phyloP scores from a whole-genome alignment of 2,113 vertebrate species.

The Calidris pygmaea region DNA sequence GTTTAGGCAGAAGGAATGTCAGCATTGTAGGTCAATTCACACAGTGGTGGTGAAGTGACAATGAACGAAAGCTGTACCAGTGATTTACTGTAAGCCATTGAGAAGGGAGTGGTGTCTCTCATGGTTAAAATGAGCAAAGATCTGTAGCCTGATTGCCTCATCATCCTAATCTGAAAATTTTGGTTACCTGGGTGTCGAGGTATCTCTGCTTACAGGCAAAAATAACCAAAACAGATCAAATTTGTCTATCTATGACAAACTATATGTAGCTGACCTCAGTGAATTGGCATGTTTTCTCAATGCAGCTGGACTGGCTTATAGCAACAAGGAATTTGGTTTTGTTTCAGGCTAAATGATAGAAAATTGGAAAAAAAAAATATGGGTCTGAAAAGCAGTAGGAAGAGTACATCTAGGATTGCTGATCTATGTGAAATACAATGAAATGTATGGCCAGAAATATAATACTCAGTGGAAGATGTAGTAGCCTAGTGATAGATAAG shows the following conservation, averaged over 20 bases:
- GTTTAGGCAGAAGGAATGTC: not conserved
- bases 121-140: not conserved
- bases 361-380: not conserved
- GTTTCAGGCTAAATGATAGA: not conserved
- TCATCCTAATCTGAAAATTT: not conserved
- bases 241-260: not conserved
- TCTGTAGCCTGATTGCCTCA: not conserved
- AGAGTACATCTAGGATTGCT: not conserved
- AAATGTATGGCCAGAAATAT: not conserved
- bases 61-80: not conserved
- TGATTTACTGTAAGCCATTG: not conserved
- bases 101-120: not conserved
- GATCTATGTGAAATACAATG: not conserved
- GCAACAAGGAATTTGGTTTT: not conserved
- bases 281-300: not conserved
- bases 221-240: not conserved
- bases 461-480: not conserved
- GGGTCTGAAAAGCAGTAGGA: not conserved
- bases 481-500: not conserved
- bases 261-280: not conserved
- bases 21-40: not conserved
- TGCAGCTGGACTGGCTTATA: not conserved
- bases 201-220: not conserved
- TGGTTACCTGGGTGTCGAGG: not conserved
- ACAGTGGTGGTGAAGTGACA: not conserved